Base-by-base conservation (phyloP, 2,888 invertebrate species). In the Campaea margaritaria region DNA sequence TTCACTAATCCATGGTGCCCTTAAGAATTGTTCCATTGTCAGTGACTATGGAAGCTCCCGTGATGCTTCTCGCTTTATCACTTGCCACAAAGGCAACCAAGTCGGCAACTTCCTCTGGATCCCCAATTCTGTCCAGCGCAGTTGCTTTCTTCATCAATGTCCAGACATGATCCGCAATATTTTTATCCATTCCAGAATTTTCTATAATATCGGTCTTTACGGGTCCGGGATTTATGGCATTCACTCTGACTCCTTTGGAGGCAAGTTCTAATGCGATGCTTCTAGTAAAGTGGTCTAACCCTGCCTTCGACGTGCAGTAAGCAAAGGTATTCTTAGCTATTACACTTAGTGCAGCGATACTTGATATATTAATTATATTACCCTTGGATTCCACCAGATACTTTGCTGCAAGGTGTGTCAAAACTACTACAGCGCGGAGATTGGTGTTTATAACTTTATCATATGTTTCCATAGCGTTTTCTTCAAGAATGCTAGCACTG, bases 161-260 rank as follows among this genome's bases (percentile, higher is more conserved):
- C 70, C 86, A 98, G 21, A 69, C 41, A 5, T 28, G 31, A 14
- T 39, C 50, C 16, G 51, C n/a, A 9, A 64, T 36, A 2, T 16
- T 34, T 15, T 97, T 47, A 9, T 31, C 14, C 8, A 65, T 10
- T 11, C 68, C 72, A 13, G 53, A 0, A 48, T 58, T 68, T 14
- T 57, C 63, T 0, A 72, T 15, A 15, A 78, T 67, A 28, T 74
- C 72, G 12, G 79, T 75, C 8, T 95, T 78, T 2, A 96, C 95
- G 0, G 98, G 97, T 11, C 98, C 98, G 12, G 98, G 98, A 85
- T 96, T 97, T 0, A 98, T 96, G 45, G 95, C 93, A 83, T 98
- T 98, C 0, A 96, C 96, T 48, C 97, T 91, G 0, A 97, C 96
- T 60, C 95, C 94, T 75, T 95, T 95, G 0, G 93, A 63, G 31